Conservation (phyloP, 2,888 invertebrate genomes). For the Cremastinae sp. region DNA sequence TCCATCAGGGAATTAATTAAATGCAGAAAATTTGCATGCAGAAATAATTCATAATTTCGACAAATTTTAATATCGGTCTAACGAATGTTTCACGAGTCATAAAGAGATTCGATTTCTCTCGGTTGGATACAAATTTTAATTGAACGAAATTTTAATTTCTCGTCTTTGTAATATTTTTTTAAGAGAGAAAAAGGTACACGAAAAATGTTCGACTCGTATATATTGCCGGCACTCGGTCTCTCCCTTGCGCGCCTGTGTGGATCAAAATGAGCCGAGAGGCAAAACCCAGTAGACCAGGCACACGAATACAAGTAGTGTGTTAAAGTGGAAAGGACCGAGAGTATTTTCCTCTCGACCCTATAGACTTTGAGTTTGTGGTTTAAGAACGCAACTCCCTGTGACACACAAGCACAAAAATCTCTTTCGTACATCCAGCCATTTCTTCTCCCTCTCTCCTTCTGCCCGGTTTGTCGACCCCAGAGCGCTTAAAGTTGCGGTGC, state of each 20-base stretch:
- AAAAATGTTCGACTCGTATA: slow-evolving; percentile 20
- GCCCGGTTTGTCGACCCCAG: neutral
- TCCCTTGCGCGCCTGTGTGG: neutral
- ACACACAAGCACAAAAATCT: slow-evolving; percentile 1
- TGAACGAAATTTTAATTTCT: too few species aligned
- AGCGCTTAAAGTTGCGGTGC: neutral
- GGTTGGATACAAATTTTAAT: too few species aligned
- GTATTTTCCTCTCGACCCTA: neutral
- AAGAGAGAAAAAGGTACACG: neutral
- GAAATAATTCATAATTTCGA: too few species aligned
- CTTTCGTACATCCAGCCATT: neutral
- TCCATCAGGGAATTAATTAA: too few species aligned
- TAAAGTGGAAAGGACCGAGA: slow-evolving; percentile 5
- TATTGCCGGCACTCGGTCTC: slow-evolving; percentile 17
- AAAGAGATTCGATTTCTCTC: too few species aligned
- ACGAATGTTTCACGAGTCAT: too few species aligned
- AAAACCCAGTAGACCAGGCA: slow-evolving; percentile 3
- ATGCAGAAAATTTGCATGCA: too few species aligned
- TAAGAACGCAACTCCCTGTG: slow-evolving; percentile 6
- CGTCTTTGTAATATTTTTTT: neutral
- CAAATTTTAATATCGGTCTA: too few species aligned
- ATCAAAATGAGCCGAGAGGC: neutral
- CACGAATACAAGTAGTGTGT: slow-evolving; percentile 3
- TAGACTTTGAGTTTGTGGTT: slow-evolving; percentile 20
- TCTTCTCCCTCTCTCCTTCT: neutral